Percentiles rank a stretch among this genome's conserved stretches.
Conservation (phyloP, 2,797 vertebrate genomes). For the Paramormyrops hopkinsi region DNA sequence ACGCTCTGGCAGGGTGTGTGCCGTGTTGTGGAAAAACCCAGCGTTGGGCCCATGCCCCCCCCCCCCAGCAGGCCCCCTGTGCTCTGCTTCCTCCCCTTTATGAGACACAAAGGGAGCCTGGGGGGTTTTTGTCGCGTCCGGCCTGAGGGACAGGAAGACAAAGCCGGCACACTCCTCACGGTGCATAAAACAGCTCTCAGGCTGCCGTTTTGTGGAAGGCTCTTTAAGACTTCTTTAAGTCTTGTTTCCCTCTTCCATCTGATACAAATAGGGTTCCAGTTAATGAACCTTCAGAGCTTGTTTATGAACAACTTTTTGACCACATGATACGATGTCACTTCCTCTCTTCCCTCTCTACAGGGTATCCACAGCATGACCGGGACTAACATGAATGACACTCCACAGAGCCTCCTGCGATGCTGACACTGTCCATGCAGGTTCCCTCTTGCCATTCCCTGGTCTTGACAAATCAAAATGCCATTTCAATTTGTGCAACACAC, state of each 20-base stretch:
- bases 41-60: slow-evolving; percentile 18
- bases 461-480: background rate
- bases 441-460: background rate
- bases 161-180: background rate
- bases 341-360: background rate
- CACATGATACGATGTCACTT: background rate
- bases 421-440: background rate
- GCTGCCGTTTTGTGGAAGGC: too few relatives aligned
- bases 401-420: background rate
- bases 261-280: background rate
- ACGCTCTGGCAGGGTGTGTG: slow-evolving; percentile 30
- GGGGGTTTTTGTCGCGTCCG: background rate
- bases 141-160: slow-evolving; percentile 10
- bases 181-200: background rate
- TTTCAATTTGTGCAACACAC: background rate
- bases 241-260: background rate
- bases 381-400: background rate
- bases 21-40: slow-evolving; percentile 29
- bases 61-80: slow-evolving; percentile 15
- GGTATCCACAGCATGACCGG: background rate
- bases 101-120: slow-evolving; percentile 20
- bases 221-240: background rate
- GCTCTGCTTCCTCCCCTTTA: slow-evolving; percentile 32
- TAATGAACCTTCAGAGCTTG: background rate
- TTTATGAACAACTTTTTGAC: background rate